Base-by-base conservation (phyloP, 1,140 invertebrate genomes). In the Micrasema longulum region DNA sequence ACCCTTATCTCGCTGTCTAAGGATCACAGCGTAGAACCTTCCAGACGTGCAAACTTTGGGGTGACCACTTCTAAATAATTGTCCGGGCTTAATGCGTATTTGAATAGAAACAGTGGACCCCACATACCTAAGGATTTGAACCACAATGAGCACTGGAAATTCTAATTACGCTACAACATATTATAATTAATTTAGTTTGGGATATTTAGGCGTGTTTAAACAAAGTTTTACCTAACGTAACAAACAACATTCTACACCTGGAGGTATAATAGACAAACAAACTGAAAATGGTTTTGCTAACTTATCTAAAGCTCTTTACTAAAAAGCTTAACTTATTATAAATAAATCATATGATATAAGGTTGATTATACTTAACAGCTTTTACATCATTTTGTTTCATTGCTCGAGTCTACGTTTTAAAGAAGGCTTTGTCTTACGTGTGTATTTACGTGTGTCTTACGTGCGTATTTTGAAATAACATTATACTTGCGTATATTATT, bases 1-100 rank as follows among this genome's bases (percentile, higher is more conserved):
- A 68, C 72, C 66, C 72, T 73, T 73, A 73, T 73, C 62, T 73
- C 31, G 67, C 66, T 64, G 64, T 69, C 60, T 69, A 69, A 31
- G 60, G 66, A 55, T 57, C 41, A 57, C 5, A 45, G 55, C 41
- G 55, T 38, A 62, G 60, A 66, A 48, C 60, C 20, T 43, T 65
- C 20, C 48, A 14, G 41, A 65, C 16, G 41, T 65, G 23, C 48
- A 65, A 65, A 45, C 62, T 48, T 47, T 35, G 43, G 62, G 41
- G 43, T 45, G 62, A 48, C 41, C 60, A 63, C 41, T 41, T 63
- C 53, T 36, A 57, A 57, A 63, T 63, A 65, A 65, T 65, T 35
- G 38, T 35, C 62, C 11, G 41, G 22, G 60, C 62, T 26, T 65
- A 65, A 57, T 57, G 53, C 53, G 53, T 57, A 57, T 57, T 57